Evolutionary conservation across 2,888 invertebrate genomes (phyloP).

Genomic region (Lepetodrilus schrolli): DNA sequence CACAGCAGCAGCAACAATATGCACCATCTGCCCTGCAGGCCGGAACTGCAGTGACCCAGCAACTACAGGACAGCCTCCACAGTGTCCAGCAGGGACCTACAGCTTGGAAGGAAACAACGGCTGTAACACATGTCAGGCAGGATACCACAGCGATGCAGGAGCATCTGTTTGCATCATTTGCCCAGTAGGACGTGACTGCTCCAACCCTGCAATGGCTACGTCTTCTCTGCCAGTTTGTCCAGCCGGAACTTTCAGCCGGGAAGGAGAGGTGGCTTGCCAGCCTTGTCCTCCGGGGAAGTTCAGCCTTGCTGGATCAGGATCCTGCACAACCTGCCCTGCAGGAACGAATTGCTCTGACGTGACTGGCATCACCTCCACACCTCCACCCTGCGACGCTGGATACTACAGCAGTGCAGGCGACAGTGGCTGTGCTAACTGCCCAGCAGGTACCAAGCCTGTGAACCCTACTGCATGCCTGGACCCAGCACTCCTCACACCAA

Average conservation of each 20-base stretch:
- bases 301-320: slow-evolving; percentile 45
- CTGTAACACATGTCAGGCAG: slow-evolving; percentile 37
- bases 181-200: slow-evolving; percentile 47
- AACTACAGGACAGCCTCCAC: not conserved
- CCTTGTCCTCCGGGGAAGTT: slow-evolving; percentile 54
- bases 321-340: slow-evolving; percentile 57
- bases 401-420: slow-evolving; percentile 56
- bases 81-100: slow-evolving; percentile 43
- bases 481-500: too few relatives aligned
- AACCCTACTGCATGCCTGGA: too few relatives aligned
- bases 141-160: slow-evolving; percentile 50
- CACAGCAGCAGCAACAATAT: slow-evolving; percentile 42
- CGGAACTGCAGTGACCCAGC: slow-evolving; percentile 47
- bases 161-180: slow-evolving; percentile 19
- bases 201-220: slow-evolving; percentile 39
- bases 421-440: slow-evolving; percentile 54
- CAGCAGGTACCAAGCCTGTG: slow-evolving; percentile 59
- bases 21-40: slow-evolving; percentile 61
- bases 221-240: slow-evolving; percentile 50
- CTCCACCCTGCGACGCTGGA: slow-evolving; percentile 56
- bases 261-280: slow-evolving; percentile 55
- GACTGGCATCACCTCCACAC: slow-evolving; percentile 46
- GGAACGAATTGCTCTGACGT: slow-evolving; percentile 41
- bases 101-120: slow-evolving; percentile 36
- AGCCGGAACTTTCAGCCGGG: slow-evolving; percentile 58